Base-by-base conservation (phyloP, 2,888 invertebrate species). In the Tillus elongatus region DNA sequence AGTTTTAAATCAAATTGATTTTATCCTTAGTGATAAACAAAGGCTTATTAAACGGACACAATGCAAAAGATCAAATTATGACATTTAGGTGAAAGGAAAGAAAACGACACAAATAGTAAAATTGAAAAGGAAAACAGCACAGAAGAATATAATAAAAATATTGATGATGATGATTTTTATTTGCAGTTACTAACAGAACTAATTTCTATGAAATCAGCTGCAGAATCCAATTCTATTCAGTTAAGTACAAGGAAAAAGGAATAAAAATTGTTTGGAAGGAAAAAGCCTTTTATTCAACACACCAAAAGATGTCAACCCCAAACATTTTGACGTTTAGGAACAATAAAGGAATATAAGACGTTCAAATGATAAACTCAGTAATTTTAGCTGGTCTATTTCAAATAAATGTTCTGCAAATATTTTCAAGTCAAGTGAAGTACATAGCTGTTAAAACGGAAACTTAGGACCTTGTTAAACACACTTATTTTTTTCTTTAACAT, bases 91-190 rank as follows among this genome's bases (percentile, higher is more conserved):
- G 74, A 77, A 16, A 40, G 44, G 30, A 26, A 53, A 50, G 27
- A 34, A 28, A 14, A 6, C 31, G 30, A 15, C 34, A 10, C 9
- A 4, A 38, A 39, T 30, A 34, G 33, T 15, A n/a, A n/a, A n/a
- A n/a, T n/a, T n/a, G 48, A 37, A 46, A 46, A 30, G 34, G 43
- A 47, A 24, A 42, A 28, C 40, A 43, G 26, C 15, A 30, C 34
- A 14, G 75, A 75, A 47, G 77, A 81, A 49, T 76, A 79, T 45
- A 80, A 87, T 54, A 55, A 71, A 0, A 87, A 96, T 67, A 86
- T 96, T 67, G 95, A 97, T 62, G 97, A 97, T 58, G 87, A 86
- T 53, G 97, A 97, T 60, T 97, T 97, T 63, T 97, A 97, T 64
- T 93, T 95, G 63, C 89, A 92, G 54, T 70, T 95, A 36, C 67